phyloP scores from a whole-genome alignment of 2,888 invertebrate genomes.

The Rhyacophila evoluta region DNA sequence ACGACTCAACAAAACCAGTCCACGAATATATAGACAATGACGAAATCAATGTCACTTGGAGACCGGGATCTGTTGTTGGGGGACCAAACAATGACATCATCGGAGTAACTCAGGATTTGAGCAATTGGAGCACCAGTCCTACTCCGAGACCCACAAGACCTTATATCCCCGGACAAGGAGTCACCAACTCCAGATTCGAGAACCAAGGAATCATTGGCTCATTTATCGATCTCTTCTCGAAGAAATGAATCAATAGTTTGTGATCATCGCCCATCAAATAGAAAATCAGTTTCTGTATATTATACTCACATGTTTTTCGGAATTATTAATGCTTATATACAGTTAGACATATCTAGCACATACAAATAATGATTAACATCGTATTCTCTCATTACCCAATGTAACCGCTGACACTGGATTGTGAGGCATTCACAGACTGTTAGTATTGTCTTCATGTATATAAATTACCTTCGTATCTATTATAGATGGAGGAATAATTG shows the following conservation, averaged over 20 bases:
- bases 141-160: constrained; percentile 51
- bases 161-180: constrained; percentile 44
- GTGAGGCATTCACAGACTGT: too few relatives aligned
- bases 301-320: too few relatives aligned
- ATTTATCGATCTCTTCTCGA: constrained; percentile 47
- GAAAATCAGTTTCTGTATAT: too few relatives aligned
- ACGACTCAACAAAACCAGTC: constrained; percentile 46
- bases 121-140: constrained; percentile 50
- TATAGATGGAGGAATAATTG: too few relatives aligned
- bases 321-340: too few relatives aligned
- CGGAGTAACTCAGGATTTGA: constrained; percentile 48
- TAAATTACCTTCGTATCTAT: too few relatives aligned
- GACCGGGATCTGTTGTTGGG: constrained; percentile 48
- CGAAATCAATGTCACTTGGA: constrained; percentile 41
- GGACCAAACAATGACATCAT: constrained; percentile 50
- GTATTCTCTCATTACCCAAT: too few relatives aligned
- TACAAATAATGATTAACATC: too few relatives aligned
- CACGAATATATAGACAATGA: constrained; percentile 53
- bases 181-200: not conserved
- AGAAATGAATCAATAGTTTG: constrained; percentile 29
- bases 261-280: too few relatives aligned
- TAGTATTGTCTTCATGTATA: too few relatives aligned
- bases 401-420: too few relatives aligned
- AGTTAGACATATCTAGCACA: too few relatives aligned
- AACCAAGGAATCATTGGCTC: constrained; percentile 44